phyloP scores from a whole-genome alignment of 2,888 invertebrate genomes.

The Amphimallon solstitiale region DNA sequence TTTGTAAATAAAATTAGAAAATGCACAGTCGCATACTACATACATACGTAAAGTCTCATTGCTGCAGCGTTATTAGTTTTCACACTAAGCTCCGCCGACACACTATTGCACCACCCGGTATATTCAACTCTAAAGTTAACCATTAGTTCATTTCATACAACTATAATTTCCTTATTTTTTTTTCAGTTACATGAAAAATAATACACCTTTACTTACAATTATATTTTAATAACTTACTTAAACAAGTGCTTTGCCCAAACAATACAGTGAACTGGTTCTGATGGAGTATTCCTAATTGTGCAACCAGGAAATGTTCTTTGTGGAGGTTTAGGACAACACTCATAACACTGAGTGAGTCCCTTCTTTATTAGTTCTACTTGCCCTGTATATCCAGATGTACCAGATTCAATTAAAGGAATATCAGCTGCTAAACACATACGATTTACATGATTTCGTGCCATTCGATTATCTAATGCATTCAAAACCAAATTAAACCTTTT shows the following conservation, averaged over 20 bases:
- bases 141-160: no score
- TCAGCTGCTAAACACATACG: slow-evolving; percentile 97
- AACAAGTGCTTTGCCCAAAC: slow-evolving; percentile 99
- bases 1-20: no score
- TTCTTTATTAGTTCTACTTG: slow-evolving; percentile 92
- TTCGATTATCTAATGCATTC: slow-evolving; percentile 96
- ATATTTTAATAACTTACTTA: no score
- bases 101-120: no score
- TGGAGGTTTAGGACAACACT: slow-evolving; percentile 91
- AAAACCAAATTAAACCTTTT: slow-evolving; percentile 91
- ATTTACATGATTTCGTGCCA: slow-evolving; percentile 98
- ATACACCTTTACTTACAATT: no score
- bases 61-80: no score
- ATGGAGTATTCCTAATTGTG: slow-evolving; percentile 98
- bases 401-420: slow-evolving; percentile 95
- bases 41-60: no score
- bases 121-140: no score
- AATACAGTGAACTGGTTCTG: slow-evolving; percentile 98
- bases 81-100: no score
- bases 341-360: slow-evolving; percentile 94
- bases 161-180: no score
- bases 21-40: no score
- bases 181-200: no score
- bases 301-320: slow-evolving; percentile 97
- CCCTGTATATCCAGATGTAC: slow-evolving; percentile 96